phyloP scores from a whole-genome alignment of 2,888 invertebrate species.

The Eupithecia tripunctaria region DNA sequence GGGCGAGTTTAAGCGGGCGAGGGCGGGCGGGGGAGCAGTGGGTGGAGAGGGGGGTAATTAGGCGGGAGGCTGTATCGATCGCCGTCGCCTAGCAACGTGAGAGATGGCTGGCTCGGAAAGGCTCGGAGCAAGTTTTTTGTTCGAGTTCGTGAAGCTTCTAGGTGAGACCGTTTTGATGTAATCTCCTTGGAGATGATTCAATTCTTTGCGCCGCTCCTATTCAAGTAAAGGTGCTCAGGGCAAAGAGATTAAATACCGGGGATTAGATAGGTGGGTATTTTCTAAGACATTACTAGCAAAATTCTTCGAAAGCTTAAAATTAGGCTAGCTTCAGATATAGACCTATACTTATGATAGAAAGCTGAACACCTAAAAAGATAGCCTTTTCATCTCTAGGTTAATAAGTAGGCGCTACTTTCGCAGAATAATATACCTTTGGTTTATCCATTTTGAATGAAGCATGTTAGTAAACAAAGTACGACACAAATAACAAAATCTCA shows the following conservation, averaged over 20 bases:
- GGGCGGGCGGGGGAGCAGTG: conserved; percentile 47
- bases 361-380: not conserved
- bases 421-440: too few relatives aligned
- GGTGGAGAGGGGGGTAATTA: conserved; percentile 72
- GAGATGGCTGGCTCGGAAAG: conserved; percentile 69
- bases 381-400: not conserved
- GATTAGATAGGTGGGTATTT: not conserved
- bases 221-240: conserved; percentile 35
- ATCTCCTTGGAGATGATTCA: conserved; percentile 76
- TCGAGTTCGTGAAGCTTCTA: conserved; percentile 60
- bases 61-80: conserved; percentile 84
- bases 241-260: not conserved
- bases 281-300: not conserved
- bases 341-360: not conserved
- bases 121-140: conserved; percentile 75
- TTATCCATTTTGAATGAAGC: too few relatives aligned
- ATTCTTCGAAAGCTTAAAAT: not conserved
- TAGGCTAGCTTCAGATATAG: too few relatives aligned
- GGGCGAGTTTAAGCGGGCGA: conserved; percentile 57
- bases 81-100: conserved; percentile 82
- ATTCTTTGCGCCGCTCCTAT: conserved; percentile 58
- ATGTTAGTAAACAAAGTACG: too few relatives aligned
- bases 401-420: not conserved
- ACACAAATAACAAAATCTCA: too few relatives aligned
- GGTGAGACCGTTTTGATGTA: conserved; percentile 81